These are phyloP conservation scores for Conistra vaccinii DNA, from an alignment of 2,888 invertebrate genomes.

Conservation along the genomic window DNA sequence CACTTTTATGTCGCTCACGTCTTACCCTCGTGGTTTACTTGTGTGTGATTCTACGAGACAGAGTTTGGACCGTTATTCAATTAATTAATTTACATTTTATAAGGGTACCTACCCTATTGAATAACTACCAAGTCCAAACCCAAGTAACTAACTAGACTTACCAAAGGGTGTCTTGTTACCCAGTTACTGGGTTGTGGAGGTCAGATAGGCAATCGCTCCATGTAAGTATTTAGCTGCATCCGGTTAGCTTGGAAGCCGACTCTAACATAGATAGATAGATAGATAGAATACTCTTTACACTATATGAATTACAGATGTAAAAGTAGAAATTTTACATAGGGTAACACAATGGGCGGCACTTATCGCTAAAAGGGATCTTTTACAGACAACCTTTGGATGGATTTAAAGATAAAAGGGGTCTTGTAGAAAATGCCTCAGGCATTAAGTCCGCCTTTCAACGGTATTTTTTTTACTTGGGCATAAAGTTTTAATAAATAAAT, in stretches of 20 bases:
- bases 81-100: conserved; percentile 9
- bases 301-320: too few species aligned
- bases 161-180: background rate
- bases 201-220: background rate
- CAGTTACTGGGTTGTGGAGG: too few species aligned
- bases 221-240: background rate
- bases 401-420: background rate
- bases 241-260: background rate
- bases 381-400: background rate
- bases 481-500: too few species aligned
- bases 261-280: background rate
- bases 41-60: background rate
- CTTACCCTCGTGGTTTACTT: conserved; percentile 22
- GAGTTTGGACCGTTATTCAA: background rate
- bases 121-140: background rate
- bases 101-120: background rate
- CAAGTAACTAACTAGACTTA: background rate
- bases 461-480: too few species aligned
- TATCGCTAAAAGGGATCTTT: too few species aligned
- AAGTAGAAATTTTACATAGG: too few species aligned
- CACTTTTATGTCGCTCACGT: conserved; percentile 36
- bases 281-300: background rate
- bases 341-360: too few species aligned
- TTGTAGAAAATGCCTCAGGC: too few species aligned
- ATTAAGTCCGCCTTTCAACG: too few species aligned